A percentile compares a stretch with the other conserved stretches of the same genome.
Evolutionary conservation across 2,113 vertebrate genomes (phyloP).

Genomic region (Callorhinus ursinus): DNA sequence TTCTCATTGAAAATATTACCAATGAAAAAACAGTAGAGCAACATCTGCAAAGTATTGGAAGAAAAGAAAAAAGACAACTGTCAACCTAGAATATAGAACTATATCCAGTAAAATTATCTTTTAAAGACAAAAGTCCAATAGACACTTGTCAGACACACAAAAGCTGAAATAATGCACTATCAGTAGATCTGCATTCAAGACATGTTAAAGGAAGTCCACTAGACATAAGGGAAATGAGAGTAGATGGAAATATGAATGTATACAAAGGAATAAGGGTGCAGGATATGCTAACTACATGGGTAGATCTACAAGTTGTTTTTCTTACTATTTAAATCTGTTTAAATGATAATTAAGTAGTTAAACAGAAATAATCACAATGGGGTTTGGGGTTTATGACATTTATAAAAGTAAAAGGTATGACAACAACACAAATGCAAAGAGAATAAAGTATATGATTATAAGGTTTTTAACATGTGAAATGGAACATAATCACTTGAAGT

Average conservation of each 20-base stretch:
- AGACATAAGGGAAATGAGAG: not conserved
- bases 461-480: not conserved
- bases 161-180: not conserved
- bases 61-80: not conserved
- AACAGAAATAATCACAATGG: not conserved
- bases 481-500: not conserved
- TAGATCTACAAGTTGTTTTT: not conserved
- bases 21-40: not conserved
- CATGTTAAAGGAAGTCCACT: not conserved
- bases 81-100: not conserved
- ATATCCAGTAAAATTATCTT: not conserved
- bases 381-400: not conserved
- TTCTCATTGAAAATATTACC: not conserved
- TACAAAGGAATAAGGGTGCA: not conserved
- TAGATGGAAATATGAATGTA: not conserved
- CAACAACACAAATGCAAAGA: not conserved
- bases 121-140: not conserved
- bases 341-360: not conserved
- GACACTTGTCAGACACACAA: not conserved
- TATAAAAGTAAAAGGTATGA: not conserved
- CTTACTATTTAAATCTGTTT: not conserved
- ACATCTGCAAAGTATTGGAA: not conserved
- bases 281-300: not conserved
- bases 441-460: not conserved
- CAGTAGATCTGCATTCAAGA: not conserved